These are phyloP conservation scores for Zoanthus sociatus DNA, from an alignment of 92 coral and sea anemone species.

Conservation along the genomic window DNA sequence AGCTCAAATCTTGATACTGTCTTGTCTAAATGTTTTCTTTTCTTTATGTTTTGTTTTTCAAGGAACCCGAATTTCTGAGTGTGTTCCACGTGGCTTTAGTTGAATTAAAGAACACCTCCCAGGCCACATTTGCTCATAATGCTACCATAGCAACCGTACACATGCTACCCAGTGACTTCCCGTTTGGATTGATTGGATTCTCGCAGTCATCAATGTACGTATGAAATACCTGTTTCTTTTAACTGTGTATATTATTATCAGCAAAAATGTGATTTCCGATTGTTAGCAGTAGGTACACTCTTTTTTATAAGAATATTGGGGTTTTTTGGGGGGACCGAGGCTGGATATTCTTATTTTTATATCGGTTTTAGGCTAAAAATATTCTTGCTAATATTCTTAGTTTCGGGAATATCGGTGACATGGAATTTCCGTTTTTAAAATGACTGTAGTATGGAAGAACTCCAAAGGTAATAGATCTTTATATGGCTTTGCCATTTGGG, in stretches of 20 bases:
- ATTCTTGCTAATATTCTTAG: too few relatives aligned
- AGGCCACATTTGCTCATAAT: conserved; percentile 68
- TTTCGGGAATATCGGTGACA: too few relatives aligned
- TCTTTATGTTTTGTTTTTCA: neutral
- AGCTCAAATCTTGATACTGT: neutral
- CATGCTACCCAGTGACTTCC: conserved; percentile 85
- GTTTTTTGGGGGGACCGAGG: too few relatives aligned
- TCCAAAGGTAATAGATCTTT: too few relatives aligned
- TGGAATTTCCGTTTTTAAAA: too few relatives aligned
- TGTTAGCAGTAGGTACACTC: neutral
- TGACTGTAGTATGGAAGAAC: too few relatives aligned
- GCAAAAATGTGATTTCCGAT: too few relatives aligned
- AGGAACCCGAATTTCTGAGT: conserved; percentile 85
- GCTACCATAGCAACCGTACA: conserved; percentile 71
- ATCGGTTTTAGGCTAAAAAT: too few relatives aligned
- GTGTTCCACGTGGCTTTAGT: conserved; percentile 83
- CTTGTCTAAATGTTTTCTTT: neutral
- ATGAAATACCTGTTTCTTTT: neutral
- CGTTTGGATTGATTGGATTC: conserved; percentile 84
- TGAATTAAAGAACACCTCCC: conserved; percentile 66
- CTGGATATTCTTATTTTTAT: too few relatives aligned
- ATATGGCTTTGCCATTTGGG: too few relatives aligned
- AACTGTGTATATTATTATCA: too few relatives aligned
- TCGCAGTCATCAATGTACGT: conserved; percentile 77
- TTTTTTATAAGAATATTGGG: too few relatives aligned